Conservation (phyloP, 2,113 vertebrate genomes). For the Dolichotis patagonum region DNA sequence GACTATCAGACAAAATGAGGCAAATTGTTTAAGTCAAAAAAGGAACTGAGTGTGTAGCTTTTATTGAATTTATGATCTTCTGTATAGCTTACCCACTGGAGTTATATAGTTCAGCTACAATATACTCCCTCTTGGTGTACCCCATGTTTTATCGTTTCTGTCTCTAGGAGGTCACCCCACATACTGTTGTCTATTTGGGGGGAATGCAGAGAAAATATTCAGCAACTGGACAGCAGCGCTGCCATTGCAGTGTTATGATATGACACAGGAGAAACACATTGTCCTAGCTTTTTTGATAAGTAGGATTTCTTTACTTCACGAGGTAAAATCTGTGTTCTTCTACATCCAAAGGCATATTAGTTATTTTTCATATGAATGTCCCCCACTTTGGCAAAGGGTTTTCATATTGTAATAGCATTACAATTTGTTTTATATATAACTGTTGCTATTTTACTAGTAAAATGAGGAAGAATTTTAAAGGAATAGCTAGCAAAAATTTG, state of each 20-base stretch:
- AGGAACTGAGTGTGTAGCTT: neutral
- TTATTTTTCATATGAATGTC: neutral
- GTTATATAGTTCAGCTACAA: neutral
- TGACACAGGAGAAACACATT: neutral
- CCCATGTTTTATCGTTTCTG: neutral
- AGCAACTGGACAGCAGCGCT: neutral
- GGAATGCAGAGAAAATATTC: neutral
- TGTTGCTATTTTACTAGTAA: neutral
- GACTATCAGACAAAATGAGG: neutral
- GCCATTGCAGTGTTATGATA: rapidly evolving
- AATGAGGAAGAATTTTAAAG: neutral
- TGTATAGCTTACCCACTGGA: neutral
- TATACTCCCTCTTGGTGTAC: neutral
- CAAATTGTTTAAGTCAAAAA: neutral
- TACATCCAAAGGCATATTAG: neutral
- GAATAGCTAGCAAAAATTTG: neutral
- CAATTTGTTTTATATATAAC: neutral
- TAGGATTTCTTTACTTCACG: neutral
- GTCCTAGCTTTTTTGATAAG: neutral
- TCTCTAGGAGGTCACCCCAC: neutral
- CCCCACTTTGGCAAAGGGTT: neutral
- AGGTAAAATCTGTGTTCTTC: neutral
- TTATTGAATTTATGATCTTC: neutral
- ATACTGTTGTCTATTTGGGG: neutral
- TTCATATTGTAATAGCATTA: neutral